Evolutionary conservation across 2,888 invertebrate genomes (phyloP), one percentile per base, ranked within the genome.

Genomic region (Dermolepida albohirtum): DNA sequence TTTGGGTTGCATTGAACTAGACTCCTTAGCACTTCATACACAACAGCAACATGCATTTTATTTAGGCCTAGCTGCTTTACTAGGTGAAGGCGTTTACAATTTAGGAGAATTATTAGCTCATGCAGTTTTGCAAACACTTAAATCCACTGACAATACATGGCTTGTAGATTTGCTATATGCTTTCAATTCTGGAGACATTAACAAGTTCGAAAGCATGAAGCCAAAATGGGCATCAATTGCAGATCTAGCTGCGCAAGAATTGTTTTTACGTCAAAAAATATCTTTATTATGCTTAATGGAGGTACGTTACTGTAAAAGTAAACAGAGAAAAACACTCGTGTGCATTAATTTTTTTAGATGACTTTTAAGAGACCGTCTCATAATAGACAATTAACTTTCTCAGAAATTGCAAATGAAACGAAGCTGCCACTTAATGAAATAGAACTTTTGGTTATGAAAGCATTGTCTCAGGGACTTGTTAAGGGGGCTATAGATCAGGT

Each of bases 391-490:
- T 86, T 99, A 66, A 89, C 94, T 0, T 99, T 99, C 84, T 87
- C 88, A 0, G 97, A 98, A 81, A 97, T 99, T 64, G 90, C 97
- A 0, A 85, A 87, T 34, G 94, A 94, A 79, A 95, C 97, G 2
- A 88, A 92, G 73, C 85, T 98, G 67, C 94, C 94, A 0, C 84
- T 90, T 0, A 90, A 92, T 74, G 93, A 96, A 80, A 96, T 99
- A 16, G 99, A 99, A 81, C 86, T 97, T 71, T 85, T 99, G 50
- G 95, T 99, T 0, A 99, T 99, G 98, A 97, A 97, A 84, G 98
- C 98, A 0, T 83, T 99, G 27, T 95, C 98, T 0, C 92, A 97
- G 80, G 96, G 95, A 17, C 87, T 99, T 12, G 95, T 99, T 4
- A 90, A 92, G 67, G 99, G 98, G 0, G 93, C 93, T 69, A 97